These are phyloP conservation scores for Neodiprion pinetum DNA, from an alignment of 1,140 invertebrate genomes.

Conservation along the genomic window DNA sequence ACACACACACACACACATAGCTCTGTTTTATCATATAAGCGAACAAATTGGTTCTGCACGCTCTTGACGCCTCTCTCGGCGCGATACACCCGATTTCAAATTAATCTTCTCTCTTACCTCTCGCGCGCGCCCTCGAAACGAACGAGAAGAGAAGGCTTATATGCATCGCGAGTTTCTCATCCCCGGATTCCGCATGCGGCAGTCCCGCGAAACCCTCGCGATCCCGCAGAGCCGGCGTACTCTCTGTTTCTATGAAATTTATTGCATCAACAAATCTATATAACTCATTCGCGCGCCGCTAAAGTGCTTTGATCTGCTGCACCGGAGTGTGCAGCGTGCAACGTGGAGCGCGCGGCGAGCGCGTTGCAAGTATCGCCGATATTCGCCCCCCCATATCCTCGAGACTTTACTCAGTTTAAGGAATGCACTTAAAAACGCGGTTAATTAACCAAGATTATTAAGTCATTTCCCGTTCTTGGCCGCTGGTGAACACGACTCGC, in stretches of 20 bases:
- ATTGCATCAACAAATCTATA: neutral
- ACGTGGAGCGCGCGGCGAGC: neutral
- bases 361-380: neutral
- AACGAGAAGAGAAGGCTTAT: too few relatives aligned
- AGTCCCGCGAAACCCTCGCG: too few relatives aligned
- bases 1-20: neutral
- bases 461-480: neutral
- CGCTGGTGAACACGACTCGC: too few relatives aligned
- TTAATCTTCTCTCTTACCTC: neutral
- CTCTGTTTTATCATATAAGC: conserved; percentile 1
- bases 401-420: neutral
- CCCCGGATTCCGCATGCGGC: too few relatives aligned
- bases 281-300: neutral
- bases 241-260: conserved; percentile 3
- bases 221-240: neutral
- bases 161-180: too few relatives aligned
- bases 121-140: neutral
- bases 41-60: conserved; percentile 7
- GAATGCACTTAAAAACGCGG: too few relatives aligned
- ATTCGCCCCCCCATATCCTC: neutral
- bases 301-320: neutral
- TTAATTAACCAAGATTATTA: neutral
- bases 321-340: neutral
- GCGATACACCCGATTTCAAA: neutral
- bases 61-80: conserved; percentile 6